Percentiles rank a stretch among this genome's conserved stretches.
Evolutionary conservation across 1,140 invertebrate species (phyloP).

Genomic region (Yoshiicerus persimilis): DNA sequence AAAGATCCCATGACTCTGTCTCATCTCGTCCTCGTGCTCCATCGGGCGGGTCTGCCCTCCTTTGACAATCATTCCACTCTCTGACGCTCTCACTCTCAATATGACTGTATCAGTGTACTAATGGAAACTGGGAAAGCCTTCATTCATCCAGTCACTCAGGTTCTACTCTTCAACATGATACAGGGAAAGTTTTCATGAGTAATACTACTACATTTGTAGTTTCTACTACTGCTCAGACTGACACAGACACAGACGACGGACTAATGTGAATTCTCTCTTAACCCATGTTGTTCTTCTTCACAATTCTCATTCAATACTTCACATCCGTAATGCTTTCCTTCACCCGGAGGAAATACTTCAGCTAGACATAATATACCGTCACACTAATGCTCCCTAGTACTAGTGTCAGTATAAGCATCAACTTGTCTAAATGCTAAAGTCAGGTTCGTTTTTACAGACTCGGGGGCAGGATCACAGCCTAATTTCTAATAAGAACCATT

Average conservation of each 20-base stretch:
- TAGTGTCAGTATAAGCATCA: not conserved
- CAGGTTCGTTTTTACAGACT: not conserved
- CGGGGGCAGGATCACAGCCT: not conserved
- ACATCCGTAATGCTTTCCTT: not conserved
- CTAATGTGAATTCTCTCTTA: too few relatives aligned
- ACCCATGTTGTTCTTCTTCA: not conserved
- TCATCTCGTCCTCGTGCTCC: not conserved
- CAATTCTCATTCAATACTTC: not conserved
- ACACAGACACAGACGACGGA: not conserved
- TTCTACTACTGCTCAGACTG: not conserved
- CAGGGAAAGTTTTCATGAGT: not conserved
- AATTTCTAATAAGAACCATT: not conserved
- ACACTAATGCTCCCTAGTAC: not conserved
- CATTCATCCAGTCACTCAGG: not conserved
- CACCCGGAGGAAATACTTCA: not conserved
- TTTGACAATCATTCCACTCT: not conserved
- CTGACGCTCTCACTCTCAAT: not conserved
- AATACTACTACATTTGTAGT: too few relatives aligned
- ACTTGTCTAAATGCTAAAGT: not conserved
- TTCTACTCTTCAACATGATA: not conserved
- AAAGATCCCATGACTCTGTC: not conserved
- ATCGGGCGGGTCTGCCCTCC: not conserved
- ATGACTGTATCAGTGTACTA: not conserved
- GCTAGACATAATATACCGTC: too few relatives aligned
- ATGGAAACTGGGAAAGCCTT: not conserved